Base-by-base conservation (phyloP, 2,113 vertebrate genomes). In the Siniperca knerii region DNA sequence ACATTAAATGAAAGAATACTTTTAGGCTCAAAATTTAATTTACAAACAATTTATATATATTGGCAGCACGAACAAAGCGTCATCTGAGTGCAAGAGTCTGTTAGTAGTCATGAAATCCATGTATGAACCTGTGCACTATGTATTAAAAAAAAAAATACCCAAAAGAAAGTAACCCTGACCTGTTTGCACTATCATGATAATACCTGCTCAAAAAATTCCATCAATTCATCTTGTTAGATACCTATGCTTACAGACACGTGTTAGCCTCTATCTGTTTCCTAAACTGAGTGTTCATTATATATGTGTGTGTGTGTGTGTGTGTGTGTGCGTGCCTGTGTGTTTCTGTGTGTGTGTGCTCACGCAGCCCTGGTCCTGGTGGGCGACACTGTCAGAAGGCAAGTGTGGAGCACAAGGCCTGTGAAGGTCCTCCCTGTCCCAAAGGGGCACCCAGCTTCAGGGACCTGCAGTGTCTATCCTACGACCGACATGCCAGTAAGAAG, bases 401-500 rank as follows among this genome's bases (percentile, higher is more conserved):
- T 0, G 98, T 99, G 89, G 97, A 99, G 82, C 98, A 99, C 84
- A 97, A 96, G 0, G 97, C 96, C 37, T 99, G 98, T 33, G 98
- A 99, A 88, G 96, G 96, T 60, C 86, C 92, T 29, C 97, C 97
- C 8, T 99, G 98, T 91, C 96, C 97, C 42, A 98, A 98, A 77
- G 98, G 98, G 1, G 75, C 94, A 16, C 96, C 97, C 37, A 96
- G 96, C 89, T 99, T 99, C 94, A 96, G 98, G 70, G 98, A 99
- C 92, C 97, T 98, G 74, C 98, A 99, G 92, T 99, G 98, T 94
- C 96, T 98, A 89, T 96, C 97, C n/a, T 96, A 97, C 0, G 96
- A 98, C 79, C 95, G 96, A 33, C 96, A 97, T 21, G 89, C 66
- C 84, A 96, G 84, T 92, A 97, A 97, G 95, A 97, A 96, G 86